phyloP scores from a whole-genome alignment of 1,140 invertebrate species.

The Musca vetustissima region DNA sequence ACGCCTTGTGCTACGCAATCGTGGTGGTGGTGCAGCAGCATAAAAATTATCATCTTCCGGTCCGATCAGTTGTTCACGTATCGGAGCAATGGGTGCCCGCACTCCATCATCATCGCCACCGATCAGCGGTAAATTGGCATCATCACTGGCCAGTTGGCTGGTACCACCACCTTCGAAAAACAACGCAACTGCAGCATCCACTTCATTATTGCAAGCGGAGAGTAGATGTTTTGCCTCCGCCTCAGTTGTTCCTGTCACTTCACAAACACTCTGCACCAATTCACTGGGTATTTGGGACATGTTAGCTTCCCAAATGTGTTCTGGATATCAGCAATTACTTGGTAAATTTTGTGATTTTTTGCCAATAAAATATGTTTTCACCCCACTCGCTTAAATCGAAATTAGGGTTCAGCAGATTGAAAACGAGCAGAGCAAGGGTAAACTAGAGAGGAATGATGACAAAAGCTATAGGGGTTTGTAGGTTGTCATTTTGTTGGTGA shows the following conservation, averaged over 20 bases:
- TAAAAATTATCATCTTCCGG: conserved; percentile 54
- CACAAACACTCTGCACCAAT: conserved; percentile 37
- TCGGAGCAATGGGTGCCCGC: conserved; percentile 51
- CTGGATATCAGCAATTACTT: not conserved
- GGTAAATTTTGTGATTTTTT: not conserved
- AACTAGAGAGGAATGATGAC: too few relatives aligned
- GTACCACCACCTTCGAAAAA: conserved; percentile 39
- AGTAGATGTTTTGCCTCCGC: conserved; percentile 48
- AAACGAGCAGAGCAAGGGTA: too few relatives aligned
- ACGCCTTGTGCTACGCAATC: conserved; percentile 33
- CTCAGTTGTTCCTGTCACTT: conserved; percentile 43
- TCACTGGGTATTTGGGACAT: conserved; percentile 27
- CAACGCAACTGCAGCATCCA: conserved; percentile 46
- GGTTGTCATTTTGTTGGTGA: too few relatives aligned
- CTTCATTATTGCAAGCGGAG: conserved; percentile 47
- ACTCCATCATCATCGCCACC: conserved; percentile 42
- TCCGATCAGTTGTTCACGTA: conserved; percentile 48
- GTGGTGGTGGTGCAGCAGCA: conserved; percentile 34
- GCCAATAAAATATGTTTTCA: conserved; percentile 5
- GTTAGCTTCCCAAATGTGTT: not conserved
- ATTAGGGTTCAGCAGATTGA: too few relatives aligned
- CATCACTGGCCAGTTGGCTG: not conserved
- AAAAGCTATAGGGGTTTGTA: too few relatives aligned
- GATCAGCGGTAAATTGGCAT: conserved; percentile 17
- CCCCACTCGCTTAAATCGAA: too few relatives aligned